phyloP scores from a whole-genome alignment of 2,113 vertebrate genomes.

The Psammodynastes pulverulentus region DNA sequence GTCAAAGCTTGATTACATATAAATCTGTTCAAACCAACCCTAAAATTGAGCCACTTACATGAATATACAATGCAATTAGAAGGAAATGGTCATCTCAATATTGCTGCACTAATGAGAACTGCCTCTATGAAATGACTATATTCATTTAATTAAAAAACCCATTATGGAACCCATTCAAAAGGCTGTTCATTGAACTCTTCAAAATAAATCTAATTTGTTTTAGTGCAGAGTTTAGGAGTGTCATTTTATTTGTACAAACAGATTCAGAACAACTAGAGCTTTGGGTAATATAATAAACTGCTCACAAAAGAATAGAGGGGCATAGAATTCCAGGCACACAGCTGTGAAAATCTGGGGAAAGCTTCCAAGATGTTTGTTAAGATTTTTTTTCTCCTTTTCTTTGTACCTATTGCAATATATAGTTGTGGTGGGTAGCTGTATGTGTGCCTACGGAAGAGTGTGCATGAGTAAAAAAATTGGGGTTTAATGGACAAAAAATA shows the following conservation, averaged over 20 bases:
- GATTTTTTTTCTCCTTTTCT: background rate
- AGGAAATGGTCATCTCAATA: slow-evolving; percentile 68
- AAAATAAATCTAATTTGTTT: slow-evolving; percentile 68
- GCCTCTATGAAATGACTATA: slow-evolving; percentile 67
- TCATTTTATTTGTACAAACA: slow-evolving; percentile 59
- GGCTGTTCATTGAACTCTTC: slow-evolving; percentile 62
- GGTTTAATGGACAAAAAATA: background rate
- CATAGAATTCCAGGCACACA: background rate
- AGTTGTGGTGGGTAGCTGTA: background rate
- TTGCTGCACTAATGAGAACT: slow-evolving; percentile 68
- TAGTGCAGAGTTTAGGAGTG: slow-evolving; percentile 49
- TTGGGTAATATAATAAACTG: slow-evolving; percentile 27
- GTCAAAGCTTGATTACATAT: slow-evolving; percentile 47
- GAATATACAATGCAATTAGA: slow-evolving; percentile 65
- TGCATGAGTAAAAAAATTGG: background rate
- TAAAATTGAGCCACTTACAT: slow-evolving; percentile 48
- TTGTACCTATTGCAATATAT: background rate
- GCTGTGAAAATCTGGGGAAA: background rate
- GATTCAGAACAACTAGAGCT: slow-evolving; percentile 53
- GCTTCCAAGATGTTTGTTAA: background rate
- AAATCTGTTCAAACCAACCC: slow-evolving; percentile 68
- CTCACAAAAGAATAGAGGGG: slow-evolving; percentile 1
- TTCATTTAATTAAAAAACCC: slow-evolving; percentile 77
- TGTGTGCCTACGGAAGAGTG: background rate
- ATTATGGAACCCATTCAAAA: slow-evolving; percentile 69